Evolutionary conservation across 2,797 vertebrate species (phyloP), one percentile per base, ranked within the genome.

Genomic region (Pipistrellus kuhlii): DNA sequence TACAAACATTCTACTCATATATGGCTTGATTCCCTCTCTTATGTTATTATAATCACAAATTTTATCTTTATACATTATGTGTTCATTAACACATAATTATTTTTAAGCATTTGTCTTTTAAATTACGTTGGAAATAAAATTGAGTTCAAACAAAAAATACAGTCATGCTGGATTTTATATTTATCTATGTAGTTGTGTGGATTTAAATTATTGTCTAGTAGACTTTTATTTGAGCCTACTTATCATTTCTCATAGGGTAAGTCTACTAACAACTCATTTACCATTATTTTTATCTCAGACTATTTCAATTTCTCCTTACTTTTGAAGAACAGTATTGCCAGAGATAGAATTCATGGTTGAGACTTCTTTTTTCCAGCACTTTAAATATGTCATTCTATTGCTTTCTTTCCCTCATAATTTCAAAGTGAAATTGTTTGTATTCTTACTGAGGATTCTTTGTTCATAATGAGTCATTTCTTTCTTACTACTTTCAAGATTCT

Each of bases 81-180:
- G 41, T 27, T 25, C 59, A 62, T 85, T 85, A 75, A 91, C 15
- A 80, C 38, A 66, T 59, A 88, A 85, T 66, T 91, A 77, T 90
- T 94, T 94, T 84, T 77, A 93, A 80, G 35, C 41, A 73, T 87
- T 90, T 94, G 21, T 35, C 23, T 53, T 85, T 84, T 80, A 81
- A 85, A 77, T 68, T 32, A 53, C 21, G 2, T 75, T 55, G 46
- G 27, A 95, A 88, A 64, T 71, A 71, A 55, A 85, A 81, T 81
- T 55, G 17, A 32, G 5, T 73, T 84, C 15, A 88, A 83, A 62
- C 17, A 41, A 86, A 86, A 93, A 91, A 30, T 66, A 44, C 8
- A 85, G 76, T 81, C 62, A 90, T 57, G 8, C 30, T 59, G 9
- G 14, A 20, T 92, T 93, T 94, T 90, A 77, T 46, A 76, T 76